Conservation (phyloP, 2,888 invertebrate genomes). For the Drosophila niveifrons region DNA sequence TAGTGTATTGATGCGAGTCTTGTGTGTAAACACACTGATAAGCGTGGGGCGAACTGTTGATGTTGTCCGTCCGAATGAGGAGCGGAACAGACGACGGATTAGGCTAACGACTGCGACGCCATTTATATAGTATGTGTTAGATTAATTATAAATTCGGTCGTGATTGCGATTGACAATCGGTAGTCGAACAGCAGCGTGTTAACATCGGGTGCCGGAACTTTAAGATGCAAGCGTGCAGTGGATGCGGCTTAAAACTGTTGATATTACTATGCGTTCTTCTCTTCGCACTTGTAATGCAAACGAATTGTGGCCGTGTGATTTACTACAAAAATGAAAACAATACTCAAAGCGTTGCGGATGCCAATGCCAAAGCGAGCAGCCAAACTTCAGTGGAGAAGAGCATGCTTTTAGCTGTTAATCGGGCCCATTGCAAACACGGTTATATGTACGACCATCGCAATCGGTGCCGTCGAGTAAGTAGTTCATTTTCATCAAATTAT, state of each 20-base stretch:
- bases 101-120: slow-evolving; percentile 11
- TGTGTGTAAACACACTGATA: not conserved
- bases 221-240: slow-evolving; percentile 40
- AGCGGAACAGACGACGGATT: not conserved
- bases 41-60: not conserved
- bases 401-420: slow-evolving; percentile 64
- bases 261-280: slow-evolving; percentile 16
- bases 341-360: slow-evolving; percentile 36
- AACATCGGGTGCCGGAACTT: slow-evolving; percentile 3
- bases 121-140: not conserved
- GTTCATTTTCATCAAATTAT: no score
- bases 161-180: slow-evolving; percentile 18
- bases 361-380: slow-evolving; percentile 12
- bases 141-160: slow-evolving; percentile 17
- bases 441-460: slow-evolving; percentile 69
- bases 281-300: slow-evolving; percentile 5
- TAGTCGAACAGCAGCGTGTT: slow-evolving; percentile 13
- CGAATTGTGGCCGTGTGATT: slow-evolving; percentile 54
- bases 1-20: not conserved
- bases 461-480: slow-evolving; percentile 71
- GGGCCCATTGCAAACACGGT: slow-evolving; percentile 52
- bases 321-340: slow-evolving; percentile 47
- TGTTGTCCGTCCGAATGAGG: not conserved
- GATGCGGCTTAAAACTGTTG: not conserved
- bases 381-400: slow-evolving; percentile 48